Base-by-base conservation (phyloP, 2,113 vertebrate genomes). In the Microcebus lehilahytsara region DNA sequence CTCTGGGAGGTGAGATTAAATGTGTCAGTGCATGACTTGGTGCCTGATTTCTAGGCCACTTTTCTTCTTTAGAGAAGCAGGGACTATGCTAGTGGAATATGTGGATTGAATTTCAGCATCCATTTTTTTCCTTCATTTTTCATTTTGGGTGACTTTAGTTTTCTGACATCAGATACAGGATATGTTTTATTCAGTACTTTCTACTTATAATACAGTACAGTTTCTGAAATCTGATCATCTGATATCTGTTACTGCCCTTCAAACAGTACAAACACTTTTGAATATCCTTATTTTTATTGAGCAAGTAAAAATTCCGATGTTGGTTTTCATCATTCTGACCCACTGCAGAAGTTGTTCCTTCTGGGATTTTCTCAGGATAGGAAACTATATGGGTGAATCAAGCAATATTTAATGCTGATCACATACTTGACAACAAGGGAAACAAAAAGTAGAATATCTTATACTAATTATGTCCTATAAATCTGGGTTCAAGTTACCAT, bases 111-210 rank as follows among this genome's bases (percentile, higher is more conserved):
- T 80, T 79, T 46, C 27, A 84, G 25, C 22, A 86, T 9, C 13
- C 16, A n/a, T 81, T 51, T 71, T 89, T 27, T 49, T 6, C 8
- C 17, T 71, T 37, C 10, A 8, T 81, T 17, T 79, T 87, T 34
- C 10, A 17, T 74, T 93, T 49, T 25, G 20, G 17, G 5, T 79
- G 16, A 96, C 51, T 88, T 88, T 51, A 60, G 6, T 42, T 95
- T 92, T 78, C 67, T 96, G 56, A 86, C 14, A 87, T 89, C 27
- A 58, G 10, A 75, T 69, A 30, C 9, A 84, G 4, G 10, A 34
- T 75, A 83, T 93, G 5, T 78, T 93, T 96, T 92, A 75, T 81
- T 95, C 51, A 75, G 37, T n/a, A 75, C 27, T 91, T 79, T 86
- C 19, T 66, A 78, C 46, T 71, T 85, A 89, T 49, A 93, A 81